Conservation (phyloP, 2,797 vertebrate species). For the Cuculus canorus region DNA sequence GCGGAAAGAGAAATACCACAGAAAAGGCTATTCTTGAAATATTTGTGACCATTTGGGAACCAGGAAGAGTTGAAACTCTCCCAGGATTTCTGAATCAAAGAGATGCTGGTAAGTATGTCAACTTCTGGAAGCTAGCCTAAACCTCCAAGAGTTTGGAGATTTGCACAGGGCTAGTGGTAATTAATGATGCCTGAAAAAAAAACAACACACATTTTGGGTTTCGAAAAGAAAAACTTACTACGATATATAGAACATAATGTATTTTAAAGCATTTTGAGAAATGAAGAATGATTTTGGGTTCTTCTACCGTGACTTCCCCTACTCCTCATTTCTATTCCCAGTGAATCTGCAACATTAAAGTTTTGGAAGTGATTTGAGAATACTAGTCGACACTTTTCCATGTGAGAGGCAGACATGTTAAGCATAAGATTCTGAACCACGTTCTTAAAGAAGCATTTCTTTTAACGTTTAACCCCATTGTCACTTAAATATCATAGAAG, state of each 20-base stretch:
- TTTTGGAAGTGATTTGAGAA: neutral
- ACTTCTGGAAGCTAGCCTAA: neutral
- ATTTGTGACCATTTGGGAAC: neutral
- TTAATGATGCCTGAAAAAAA: neutral
- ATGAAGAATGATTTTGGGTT: neutral
- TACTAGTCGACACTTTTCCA: neutral
- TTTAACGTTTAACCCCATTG: neutral
- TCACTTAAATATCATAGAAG: neutral
- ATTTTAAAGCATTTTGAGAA: neutral
- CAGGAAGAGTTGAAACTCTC: neutral
- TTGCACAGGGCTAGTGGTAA: neutral
- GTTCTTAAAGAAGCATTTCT: neutral
- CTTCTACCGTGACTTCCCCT: neutral
- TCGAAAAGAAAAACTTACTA: neutral
- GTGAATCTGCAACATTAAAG: neutral
- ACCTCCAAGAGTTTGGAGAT: neutral
- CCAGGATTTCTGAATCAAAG: neutral
- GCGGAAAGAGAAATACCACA: neutral
- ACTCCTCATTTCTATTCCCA: neutral
- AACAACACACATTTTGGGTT: neutral
- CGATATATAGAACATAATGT: neutral
- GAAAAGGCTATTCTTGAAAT: constrained; percentile 8
- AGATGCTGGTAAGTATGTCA: neutral
- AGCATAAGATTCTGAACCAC: neutral
- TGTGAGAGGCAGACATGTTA: neutral